Base-by-base conservation (phyloP, 2,113 vertebrate species). In the Pelmatolapia mariae region DNA sequence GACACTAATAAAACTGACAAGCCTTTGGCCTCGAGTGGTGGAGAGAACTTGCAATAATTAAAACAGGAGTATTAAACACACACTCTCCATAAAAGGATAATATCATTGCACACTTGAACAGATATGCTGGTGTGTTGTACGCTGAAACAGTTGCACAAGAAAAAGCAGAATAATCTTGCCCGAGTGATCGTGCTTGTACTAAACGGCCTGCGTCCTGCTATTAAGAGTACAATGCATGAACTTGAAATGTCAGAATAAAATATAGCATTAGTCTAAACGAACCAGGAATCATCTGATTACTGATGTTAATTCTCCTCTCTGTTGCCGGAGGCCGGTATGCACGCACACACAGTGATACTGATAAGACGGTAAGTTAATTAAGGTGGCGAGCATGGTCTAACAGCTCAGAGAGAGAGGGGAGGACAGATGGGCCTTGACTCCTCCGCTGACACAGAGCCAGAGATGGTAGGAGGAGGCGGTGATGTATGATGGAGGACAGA, bases 291-390 rank as follows among this genome's bases (percentile, higher is more conserved):
- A 31, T 81, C 68, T 63, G 84, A 91, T 89, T 59, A 36, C 85
- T 53, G 76, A 45, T 92, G 81, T 88, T 88, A 63, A 84, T 87
- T 85, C 78, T 57, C 78, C 45, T 57, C 29, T 53, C 26, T 84
- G 78, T 29, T 68, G 29, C 84, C 47, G 33, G 83, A 86, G 66
- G 24, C 71, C 6, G 56, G 66, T 81, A 82, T 88, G 81, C 86
- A 85, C n/a, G 5, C 33, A 57, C 59, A 59, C 79, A 68, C 71
- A 33, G 33, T 57, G 63, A 82, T 87, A 80, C 89, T 59, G 96
- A 96, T 96, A 96, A 97, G 94, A 86, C 87, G n/a, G 84, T 95
- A 94, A 95, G 94, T 95, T 96, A 96, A 97, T 97, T 96, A 96
- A 95, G 87, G 91, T 89, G 92, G 91, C 40, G 89, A 95, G 93